Evolutionary conservation across 2,113 vertebrate species (phyloP), one percentile per base, ranked within the genome.

Genomic region (Grammomys surdaster): DNA sequence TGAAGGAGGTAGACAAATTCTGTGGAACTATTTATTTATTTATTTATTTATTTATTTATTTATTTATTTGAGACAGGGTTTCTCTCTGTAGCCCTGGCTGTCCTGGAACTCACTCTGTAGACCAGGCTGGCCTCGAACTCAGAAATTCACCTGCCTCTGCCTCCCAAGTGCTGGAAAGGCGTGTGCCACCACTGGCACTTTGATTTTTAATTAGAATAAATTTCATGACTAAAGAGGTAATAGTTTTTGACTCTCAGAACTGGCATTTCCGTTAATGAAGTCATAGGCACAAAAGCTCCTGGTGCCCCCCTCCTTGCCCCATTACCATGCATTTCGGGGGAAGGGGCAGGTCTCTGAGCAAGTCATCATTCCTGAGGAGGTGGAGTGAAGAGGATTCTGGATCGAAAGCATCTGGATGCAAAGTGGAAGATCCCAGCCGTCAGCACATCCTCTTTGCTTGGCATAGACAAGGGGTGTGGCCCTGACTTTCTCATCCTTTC

Each of bases 301-400:
- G 0, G 31, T 10, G 19, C 36, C 6, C 36, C 0, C 3, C 36
- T n/a, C 3, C 36, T n/a, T 19, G 17, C 5, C 43, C 36, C 46
- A 40, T 72, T 24, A 73, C 36, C 20, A 26, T 11, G 33, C 51
- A 85, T 77, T 58, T 65, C 2, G 5, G 28, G 43, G 28, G 43
- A 11, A 31, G 43, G 3, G 5, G 10, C 69, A n/a, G 33, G 6
- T 48, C 10, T 69, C 58, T n/a, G 56, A 19, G 7, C 13, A 48
- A 4, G 54, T 81, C 28, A 17, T 36, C 22, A 6, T 70, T 36
- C 54, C 13, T 28, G 22, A 70, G 36, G 31, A 43, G 10, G 13
- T 0, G 24, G 51, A 58, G 48, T 8, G 73, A 80, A 17, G 33
- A 17, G 5, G n/a, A 56, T 7, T 22, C 13, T 12, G 36, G 43